Evolutionary conservation across 2,113 vertebrate species (phyloP).

Genomic region (Vimba vimba): DNA sequence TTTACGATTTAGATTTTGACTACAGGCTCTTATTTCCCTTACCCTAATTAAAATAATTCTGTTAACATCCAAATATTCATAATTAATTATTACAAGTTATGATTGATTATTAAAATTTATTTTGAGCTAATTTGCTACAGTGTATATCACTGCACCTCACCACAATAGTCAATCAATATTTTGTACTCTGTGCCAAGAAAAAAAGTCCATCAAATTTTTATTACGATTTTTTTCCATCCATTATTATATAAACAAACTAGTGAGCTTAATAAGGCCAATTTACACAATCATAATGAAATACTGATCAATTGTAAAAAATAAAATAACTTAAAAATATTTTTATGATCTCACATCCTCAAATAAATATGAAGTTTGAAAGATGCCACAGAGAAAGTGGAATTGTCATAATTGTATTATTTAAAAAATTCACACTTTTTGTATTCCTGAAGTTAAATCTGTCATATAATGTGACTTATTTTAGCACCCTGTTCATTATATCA

Average conservation of each 20-base stretch:
- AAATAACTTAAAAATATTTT: background rate
- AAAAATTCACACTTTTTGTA: background rate
- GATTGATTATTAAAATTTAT: no score
- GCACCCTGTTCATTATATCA: background rate
- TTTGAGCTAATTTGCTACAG: no score
- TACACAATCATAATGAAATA: background rate
- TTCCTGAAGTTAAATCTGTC: background rate
- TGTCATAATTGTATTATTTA: background rate
- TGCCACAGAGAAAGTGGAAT: no score
- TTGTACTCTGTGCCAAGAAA: background rate
- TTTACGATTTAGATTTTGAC: no score
- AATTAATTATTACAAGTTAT: no score
- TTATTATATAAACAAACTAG: no score
- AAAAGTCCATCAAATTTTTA: no score
- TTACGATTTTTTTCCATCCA: no score
- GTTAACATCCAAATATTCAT: no score
- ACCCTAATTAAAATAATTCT: no score
- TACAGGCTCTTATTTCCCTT: no score
- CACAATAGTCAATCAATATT: background rate
- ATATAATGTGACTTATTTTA: background rate
- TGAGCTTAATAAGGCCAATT: background rate
- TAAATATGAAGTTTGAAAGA: background rate
- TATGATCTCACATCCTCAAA: background rate
- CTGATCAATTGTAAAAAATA: background rate
- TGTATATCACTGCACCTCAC: background rate